Percentiles rank a stretch among this genome's conserved stretches.
phyloP scores from a whole-genome alignment of 2,888 invertebrate species.

The Acrobasis suavella region DNA sequence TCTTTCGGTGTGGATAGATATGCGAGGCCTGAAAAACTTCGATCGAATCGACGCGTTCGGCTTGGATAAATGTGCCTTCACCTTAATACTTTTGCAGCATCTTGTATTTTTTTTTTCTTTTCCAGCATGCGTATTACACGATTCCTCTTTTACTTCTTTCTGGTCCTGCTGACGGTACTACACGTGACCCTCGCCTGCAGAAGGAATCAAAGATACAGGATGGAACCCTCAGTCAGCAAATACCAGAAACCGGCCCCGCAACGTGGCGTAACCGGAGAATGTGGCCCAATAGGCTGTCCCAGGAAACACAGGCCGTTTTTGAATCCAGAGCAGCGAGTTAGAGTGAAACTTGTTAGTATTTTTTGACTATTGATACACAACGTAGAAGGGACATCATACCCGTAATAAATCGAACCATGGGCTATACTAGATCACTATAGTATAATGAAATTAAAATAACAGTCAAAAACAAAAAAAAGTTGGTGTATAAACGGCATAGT shows the following conservation, averaged over 20 bases:
- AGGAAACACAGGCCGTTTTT: background rate
- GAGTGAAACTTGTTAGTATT: conserved; percentile 7
- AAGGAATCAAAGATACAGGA: background rate
- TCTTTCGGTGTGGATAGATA: too few species aligned
- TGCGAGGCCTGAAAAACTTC: too few species aligned
- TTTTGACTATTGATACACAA: too few species aligned
- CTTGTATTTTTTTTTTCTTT: background rate
- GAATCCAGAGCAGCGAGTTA: background rate
- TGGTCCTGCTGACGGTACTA: background rate
- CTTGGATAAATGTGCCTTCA: too few species aligned
- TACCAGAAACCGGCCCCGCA: background rate
- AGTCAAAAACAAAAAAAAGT: too few species aligned
- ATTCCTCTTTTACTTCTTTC: conserved; percentile 1
- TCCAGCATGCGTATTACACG: conserved; percentile 12
- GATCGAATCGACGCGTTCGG: too few species aligned
- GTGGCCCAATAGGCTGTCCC: background rate
- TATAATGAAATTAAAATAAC: too few species aligned
- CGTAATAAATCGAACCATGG: too few species aligned
- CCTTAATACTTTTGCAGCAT: too few species aligned
- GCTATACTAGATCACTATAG: too few species aligned
- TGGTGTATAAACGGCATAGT: too few species aligned
- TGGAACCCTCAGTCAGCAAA: background rate
- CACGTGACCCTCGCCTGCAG: conserved; percentile 2
- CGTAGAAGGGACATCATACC: too few species aligned
- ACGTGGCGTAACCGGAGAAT: background rate